A percentile compares a stretch with the other conserved stretches of the same genome.
Conservation (phyloP, 2,888 invertebrate genomes). For the Hanleya hanleyi region DNA sequence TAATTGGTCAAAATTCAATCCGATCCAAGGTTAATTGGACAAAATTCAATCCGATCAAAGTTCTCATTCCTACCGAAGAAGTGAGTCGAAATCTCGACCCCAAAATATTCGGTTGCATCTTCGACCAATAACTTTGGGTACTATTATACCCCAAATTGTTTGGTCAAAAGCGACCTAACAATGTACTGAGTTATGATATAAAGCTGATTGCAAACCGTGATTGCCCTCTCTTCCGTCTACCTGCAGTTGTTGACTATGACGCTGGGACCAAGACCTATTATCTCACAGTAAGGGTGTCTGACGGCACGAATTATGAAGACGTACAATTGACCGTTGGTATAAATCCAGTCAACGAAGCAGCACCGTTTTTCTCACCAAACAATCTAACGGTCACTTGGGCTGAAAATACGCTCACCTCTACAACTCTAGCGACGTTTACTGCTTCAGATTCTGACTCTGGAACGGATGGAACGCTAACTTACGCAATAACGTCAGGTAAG, state of each 20-base stretch:
- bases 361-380: slow-evolving; percentile 13
- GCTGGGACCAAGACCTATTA: slow-evolving; percentile 42
- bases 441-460: slow-evolving; percentile 16
- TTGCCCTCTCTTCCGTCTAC: too few relatives aligned
- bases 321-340: slow-evolving; percentile 18
- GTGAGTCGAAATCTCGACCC: too few relatives aligned
- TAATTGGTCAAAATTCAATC: too few relatives aligned
- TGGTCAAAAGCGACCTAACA: too few relatives aligned
- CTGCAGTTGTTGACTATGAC: slow-evolving; percentile 56
- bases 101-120: too few relatives aligned
- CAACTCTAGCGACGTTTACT: neutral
- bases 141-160: too few relatives aligned
- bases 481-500: slow-evolving; percentile 44
- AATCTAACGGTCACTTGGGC: neutral
- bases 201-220: too few relatives aligned
- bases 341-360: slow-evolving; percentile 22
- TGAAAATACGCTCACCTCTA: slow-evolving; percentile 12
- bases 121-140: too few relatives aligned
- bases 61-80: too few relatives aligned
- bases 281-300: slow-evolving; percentile 44
- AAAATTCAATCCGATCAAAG: too few relatives aligned
- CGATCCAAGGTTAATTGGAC: too few relatives aligned
- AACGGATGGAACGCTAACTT: slow-evolving; percentile 28
- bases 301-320: slow-evolving; percentile 28
- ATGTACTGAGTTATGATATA: too few relatives aligned